Evolutionary conservation across 2,888 invertebrate genomes (phyloP).

Genomic region (Helleia helle): DNA sequence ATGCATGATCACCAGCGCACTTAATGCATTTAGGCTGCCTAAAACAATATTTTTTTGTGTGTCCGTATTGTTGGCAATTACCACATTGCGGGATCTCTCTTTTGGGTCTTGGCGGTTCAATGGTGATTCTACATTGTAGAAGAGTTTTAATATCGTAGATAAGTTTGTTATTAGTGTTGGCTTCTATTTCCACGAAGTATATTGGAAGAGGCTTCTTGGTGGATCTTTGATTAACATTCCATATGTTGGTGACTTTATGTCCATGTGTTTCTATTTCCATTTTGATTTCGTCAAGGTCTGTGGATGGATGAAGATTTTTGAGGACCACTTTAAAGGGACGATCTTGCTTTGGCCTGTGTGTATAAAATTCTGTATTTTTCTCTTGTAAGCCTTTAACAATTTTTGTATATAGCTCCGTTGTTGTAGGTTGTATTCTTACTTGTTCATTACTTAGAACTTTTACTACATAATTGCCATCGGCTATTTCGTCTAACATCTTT

Average conservation of each 20-base stretch:
- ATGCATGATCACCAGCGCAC: slow-evolving; percentile 18
- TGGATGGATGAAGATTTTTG: too few species aligned
- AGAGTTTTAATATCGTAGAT: too few species aligned
- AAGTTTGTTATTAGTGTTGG: slow-evolving; percentile 20
- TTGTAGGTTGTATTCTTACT: slow-evolving; percentile 10
- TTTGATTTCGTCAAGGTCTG: too few species aligned
- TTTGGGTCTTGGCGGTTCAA: slow-evolving; percentile 23
- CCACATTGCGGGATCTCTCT: slow-evolving; percentile 21
- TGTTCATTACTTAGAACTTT: neutral
- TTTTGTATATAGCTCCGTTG: slow-evolving; percentile 10
- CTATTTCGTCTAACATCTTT: neutral
- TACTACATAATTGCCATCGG: neutral
- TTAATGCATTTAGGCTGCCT: slow-evolving; percentile 23
- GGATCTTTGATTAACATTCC: slow-evolving; percentile 14
- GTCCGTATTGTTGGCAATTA: slow-evolving; percentile 23
- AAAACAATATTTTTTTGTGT: slow-evolving; percentile 22
- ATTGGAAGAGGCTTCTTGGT: slow-evolving; percentile 20
- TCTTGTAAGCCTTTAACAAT: too few species aligned
- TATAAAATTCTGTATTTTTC: slow-evolving; percentile 16
- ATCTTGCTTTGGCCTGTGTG: slow-evolving; percentile 18
- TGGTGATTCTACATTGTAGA: neutral
- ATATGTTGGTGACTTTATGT: too few species aligned
- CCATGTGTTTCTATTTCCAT: too few species aligned
- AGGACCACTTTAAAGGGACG: too few species aligned
- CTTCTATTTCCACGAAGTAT: slow-evolving; percentile 23